Percentiles rank a stretch among this genome's conserved stretches.
These are phyloP conservation scores for Ochropleura leucogaster DNA, from an alignment of 2,888 invertebrate species.

Conservation along the genomic window DNA sequence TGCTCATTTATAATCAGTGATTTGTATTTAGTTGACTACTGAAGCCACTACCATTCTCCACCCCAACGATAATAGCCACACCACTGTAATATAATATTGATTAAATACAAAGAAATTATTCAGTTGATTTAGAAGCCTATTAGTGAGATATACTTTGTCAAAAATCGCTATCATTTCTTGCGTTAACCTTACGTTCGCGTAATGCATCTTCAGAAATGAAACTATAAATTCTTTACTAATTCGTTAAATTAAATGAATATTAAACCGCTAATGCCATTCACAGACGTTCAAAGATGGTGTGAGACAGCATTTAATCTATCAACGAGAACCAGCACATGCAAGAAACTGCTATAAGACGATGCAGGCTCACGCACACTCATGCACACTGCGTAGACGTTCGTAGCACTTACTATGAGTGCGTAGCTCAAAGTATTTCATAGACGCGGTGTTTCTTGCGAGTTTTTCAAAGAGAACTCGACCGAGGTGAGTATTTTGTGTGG, in stretches of 20 bases:
- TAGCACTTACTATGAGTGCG: slow-evolving; percentile 60
- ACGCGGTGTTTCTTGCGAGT: neutral
- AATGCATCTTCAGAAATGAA: slow-evolving; percentile 17
- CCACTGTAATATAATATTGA: neutral
- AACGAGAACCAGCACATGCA: slow-evolving; percentile 72
- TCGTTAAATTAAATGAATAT: slow-evolving; percentile 44
- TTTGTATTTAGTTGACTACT: neutral
- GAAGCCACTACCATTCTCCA: neutral
- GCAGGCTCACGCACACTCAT: slow-evolving; percentile 71
- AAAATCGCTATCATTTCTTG: slow-evolving; percentile 16
- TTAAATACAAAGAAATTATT: neutral
- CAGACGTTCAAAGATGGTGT: slow-evolving; percentile 56
- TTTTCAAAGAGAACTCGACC: slow-evolving; percentile 6
- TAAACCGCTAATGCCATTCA: slow-evolving; percentile 54
- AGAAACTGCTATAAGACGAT: slow-evolving; percentile 71
- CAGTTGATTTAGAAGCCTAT: neutral
- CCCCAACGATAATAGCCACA: neutral
- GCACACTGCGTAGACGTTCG: slow-evolving; percentile 55
- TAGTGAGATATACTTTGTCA: neutral
- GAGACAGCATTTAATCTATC: slow-evolving; percentile 78
- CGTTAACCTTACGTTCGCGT: neutral
- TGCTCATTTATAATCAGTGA: neutral
- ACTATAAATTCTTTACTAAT: slow-evolving; percentile 30
- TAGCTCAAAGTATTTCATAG: slow-evolving; percentile 35
- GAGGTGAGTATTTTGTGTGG: neutral